Base-by-base conservation (phyloP, 2,888 invertebrate species). In the Chymomyza caudatula region DNA sequence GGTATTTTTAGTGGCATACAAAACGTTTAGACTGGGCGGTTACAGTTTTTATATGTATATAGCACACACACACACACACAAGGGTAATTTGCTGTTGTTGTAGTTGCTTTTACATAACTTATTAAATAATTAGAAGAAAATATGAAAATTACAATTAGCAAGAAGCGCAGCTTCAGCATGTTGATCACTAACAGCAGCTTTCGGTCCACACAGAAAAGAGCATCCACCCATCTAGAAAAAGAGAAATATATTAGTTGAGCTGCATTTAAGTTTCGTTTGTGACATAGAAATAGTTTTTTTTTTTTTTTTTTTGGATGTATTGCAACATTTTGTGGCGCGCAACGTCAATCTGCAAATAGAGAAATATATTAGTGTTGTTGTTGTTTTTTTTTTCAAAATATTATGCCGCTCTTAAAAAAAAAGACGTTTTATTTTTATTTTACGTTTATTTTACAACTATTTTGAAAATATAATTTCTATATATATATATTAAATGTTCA, bases 161-260 rank as follows among this genome's bases (percentile, higher is more conserved):
- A 47, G 2, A 37, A 37, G 29, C 29, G 29, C 29, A 37, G 29
- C 29, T 37, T n/a, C n/a, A n/a, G 25, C 25, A 25, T 25, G 5
- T 37, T 11, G 29, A 11, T 3, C 3, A 37, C 11, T 37, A 11
- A 8, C 29, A 11, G 29, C 29, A 8, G 11, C 2, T 37, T 37
- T n/a, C n/a, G n/a, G n/a, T n/a, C n/a, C n/a, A n/a, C n/a, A n/a
- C n/a, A n/a, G n/a, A n/a, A n/a, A n/a, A n/a, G n/a, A n/a, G n/a
- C 25, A 13, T 5, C 37, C 73, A 81, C 44, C 80, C 77, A 71
- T 61, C 81, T 82, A 47, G 44, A 71, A 75, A 76, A 69, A 87
- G 87, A 87, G 60, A 85, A 87, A 85, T 87, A 87, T 77, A 81
- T 87, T 87, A 87, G 86, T 86, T 74, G 51, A 57, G n/a, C n/a